Evolutionary conservation across 2,797 vertebrate genomes (phyloP).

Genomic region (Enteromius afrohamiltoni): DNA sequence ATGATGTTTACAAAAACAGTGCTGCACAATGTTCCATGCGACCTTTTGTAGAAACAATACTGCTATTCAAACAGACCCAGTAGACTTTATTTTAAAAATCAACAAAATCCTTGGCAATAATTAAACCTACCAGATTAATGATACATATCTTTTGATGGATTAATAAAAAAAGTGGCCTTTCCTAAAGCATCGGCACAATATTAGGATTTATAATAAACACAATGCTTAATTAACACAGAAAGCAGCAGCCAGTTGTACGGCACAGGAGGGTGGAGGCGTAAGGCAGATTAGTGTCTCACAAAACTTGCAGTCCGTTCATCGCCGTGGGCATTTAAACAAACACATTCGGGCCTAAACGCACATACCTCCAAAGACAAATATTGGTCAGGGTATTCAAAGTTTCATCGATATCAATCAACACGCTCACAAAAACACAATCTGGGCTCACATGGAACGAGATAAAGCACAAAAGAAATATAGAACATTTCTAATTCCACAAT

Average conservation of each 20-base stretch:
- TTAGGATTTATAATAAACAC: neutral
- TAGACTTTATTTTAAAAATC: neutral
- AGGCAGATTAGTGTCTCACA: conserved; percentile 13
- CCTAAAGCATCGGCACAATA: conserved; percentile 6
- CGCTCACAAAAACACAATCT: neutral
- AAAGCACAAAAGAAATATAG: conserved; percentile 27
- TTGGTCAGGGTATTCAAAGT: neutral
- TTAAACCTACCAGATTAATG: neutral
- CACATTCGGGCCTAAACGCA: neutral
- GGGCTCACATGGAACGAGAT: conserved; percentile 5
- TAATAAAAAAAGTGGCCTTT: neutral
- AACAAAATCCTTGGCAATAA: neutral
- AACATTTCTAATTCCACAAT: conserved; percentile 12
- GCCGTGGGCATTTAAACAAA: conserved; percentile 1
- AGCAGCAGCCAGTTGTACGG: neutral
- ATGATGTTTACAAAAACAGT: conserved; percentile 23
- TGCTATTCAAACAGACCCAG: neutral
- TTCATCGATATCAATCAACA: neutral
- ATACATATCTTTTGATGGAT: neutral
- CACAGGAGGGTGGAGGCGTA: neutral
- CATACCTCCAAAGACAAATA: neutral
- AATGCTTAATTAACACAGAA: conserved; percentile 10
- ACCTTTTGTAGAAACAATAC: neutral
- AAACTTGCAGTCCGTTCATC: conserved; percentile 50
- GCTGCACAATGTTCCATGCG: conserved; percentile 15